phyloP scores from a whole-genome alignment of 2,113 vertebrate genomes.

The Jaculus jaculus region DNA sequence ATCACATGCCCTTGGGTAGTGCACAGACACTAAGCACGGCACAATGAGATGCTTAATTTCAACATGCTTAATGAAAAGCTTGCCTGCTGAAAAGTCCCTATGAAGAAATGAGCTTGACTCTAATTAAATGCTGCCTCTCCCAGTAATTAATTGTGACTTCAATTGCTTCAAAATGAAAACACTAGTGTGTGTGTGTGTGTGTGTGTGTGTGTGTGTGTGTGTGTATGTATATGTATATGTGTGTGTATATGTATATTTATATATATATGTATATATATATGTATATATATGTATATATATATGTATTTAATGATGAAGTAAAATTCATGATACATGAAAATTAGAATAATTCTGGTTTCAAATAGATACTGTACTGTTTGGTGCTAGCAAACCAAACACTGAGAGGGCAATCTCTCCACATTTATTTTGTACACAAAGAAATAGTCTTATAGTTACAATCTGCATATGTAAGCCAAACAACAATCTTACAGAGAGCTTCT shows the following conservation, averaged over 20 bases:
- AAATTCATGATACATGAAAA: background rate
- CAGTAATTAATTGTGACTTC: slow-evolving; percentile 41
- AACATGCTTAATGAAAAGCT: slow-evolving; percentile 11
- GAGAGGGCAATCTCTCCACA: background rate
- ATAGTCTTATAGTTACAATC: background rate
- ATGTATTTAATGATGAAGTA: slow-evolving; percentile 2
- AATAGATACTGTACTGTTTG: background rate
- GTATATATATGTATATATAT: too few species aligned
- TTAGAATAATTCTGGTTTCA: background rate
- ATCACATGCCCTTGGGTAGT: background rate
- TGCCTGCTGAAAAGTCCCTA: background rate
- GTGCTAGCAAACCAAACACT: background rate
- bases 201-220: too few species aligned
- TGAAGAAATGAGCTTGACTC: slow-evolving; percentile 42
- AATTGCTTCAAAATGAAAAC: slow-evolving; percentile 37
- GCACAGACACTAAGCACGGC: slow-evolving; percentile 4
- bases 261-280: too few species aligned
- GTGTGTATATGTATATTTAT: too few species aligned
- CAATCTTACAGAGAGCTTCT: background rate
- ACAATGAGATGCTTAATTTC: slow-evolving; percentile 31
- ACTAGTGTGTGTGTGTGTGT: too few species aligned
- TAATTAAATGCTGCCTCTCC: slow-evolving; percentile 55
- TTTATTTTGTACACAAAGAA: background rate
- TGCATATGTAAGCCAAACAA: background rate
- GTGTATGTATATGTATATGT: too few species aligned